phyloP scores from a whole-genome alignment of 2,113 vertebrate species.

The Ciconia boyciana region DNA sequence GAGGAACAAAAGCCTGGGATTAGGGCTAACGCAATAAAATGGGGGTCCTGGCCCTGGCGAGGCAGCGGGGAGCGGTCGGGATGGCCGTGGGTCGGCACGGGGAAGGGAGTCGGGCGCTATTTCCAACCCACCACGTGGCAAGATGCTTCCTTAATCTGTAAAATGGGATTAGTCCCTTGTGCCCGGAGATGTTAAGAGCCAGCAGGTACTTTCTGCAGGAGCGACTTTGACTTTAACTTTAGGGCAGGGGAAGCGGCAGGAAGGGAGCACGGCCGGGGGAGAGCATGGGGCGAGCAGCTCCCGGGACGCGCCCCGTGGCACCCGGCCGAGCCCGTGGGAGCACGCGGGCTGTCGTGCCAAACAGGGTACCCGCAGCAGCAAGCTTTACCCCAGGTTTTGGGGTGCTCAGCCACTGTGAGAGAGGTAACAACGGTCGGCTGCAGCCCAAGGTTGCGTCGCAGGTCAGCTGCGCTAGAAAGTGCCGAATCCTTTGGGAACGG shows the following conservation, averaged over 20 bases:
- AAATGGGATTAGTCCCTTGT: not conserved
- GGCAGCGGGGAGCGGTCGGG: not conserved
- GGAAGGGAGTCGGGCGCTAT: not conserved
- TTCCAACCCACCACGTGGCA: not conserved
- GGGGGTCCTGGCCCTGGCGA: not conserved
- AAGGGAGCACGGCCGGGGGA: fast-evolving
- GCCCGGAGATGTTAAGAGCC: fast-evolving
- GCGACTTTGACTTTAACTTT: not conserved
- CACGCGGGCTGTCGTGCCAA: not conserved
- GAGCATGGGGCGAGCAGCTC: fast-evolving
- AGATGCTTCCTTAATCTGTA: not conserved
- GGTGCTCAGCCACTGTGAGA: not conserved
- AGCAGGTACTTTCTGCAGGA: fast-evolving
- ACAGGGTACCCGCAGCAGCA: not conserved
- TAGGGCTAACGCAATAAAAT: fast-evolving
- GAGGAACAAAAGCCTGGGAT: not conserved
- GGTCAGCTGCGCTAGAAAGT: not conserved
- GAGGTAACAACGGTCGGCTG: not conserved
- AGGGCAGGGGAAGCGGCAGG: not conserved
- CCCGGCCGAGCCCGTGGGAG: not conserved
- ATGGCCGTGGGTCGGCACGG: fast-evolving
- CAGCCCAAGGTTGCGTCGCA: fast-evolving
- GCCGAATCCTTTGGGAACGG: not conserved
- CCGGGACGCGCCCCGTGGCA: fast-evolving
- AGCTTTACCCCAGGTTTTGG: not conserved